phyloP scores from a whole-genome alignment of 2,797 vertebrate species.

The Glossophaga mutica region DNA sequence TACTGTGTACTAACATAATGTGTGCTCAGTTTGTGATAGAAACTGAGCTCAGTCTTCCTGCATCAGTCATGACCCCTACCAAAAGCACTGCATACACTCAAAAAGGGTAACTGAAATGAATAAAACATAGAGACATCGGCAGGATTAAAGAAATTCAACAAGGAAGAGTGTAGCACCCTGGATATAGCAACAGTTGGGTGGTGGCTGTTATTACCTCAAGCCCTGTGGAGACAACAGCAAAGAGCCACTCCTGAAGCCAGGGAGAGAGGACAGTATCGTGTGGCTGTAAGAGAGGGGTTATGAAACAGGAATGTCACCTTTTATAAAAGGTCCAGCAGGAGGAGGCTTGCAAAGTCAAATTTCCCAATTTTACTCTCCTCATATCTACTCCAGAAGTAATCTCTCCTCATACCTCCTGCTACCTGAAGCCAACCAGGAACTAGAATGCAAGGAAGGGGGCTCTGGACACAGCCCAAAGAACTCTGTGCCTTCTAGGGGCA shows the following conservation, averaged over 20 bases:
- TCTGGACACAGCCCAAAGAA: background rate
- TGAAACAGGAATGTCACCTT: background rate
- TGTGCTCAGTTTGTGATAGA: background rate
- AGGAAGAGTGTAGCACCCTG: background rate
- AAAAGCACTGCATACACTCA: background rate
- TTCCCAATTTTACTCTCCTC: background rate
- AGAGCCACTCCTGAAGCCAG: background rate
- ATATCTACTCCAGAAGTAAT: background rate
- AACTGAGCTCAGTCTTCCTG: background rate
- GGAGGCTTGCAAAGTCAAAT: background rate
- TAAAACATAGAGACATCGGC: background rate
- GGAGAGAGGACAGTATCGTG: background rate
- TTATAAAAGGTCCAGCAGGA: background rate
- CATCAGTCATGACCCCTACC: background rate
- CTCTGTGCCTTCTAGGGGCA: background rate
- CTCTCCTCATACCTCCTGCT: background rate
- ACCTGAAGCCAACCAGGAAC: background rate
- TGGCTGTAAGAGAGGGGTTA: background rate
- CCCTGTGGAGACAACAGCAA: background rate
- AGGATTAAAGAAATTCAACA: background rate
- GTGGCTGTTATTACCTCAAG: background rate
- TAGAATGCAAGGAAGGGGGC: background rate
- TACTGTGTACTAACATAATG: background rate
- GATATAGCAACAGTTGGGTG: background rate
- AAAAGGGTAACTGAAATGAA: background rate